These are phyloP conservation scores for Thalassarche chlororhynchos DNA, from an alignment of 2,113 vertebrate genomes.

Conservation along the genomic window DNA sequence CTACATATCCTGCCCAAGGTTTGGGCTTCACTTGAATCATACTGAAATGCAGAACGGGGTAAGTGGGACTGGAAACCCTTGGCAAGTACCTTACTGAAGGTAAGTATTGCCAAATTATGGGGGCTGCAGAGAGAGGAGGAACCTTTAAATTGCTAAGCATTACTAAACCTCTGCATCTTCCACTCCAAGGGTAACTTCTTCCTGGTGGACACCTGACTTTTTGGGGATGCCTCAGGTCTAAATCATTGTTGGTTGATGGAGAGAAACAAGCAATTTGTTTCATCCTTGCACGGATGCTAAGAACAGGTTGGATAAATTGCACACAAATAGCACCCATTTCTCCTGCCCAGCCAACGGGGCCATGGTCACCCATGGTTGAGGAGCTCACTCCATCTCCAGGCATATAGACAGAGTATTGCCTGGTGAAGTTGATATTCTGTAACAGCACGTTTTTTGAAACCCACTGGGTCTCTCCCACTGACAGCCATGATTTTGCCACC, in stretches of 20 bases:
- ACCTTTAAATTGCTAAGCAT: neutral
- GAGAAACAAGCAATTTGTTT: neutral
- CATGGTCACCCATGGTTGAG: fast-evolving
- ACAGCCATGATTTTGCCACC: neutral
- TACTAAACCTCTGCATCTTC: neutral
- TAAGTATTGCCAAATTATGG: neutral
- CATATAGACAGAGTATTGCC: fast-evolving
- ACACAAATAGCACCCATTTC: neutral
- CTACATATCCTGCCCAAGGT: neutral
- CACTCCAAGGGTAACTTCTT: neutral
- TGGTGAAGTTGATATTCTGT: neutral
- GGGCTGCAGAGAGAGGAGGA: neutral
- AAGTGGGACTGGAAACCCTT: neutral
- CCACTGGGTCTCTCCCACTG: fast-evolving
- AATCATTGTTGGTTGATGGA: neutral
- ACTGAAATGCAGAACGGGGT: neutral
- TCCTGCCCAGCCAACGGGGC: fast-evolving
- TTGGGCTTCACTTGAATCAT: neutral
- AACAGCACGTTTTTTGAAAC: neutral
- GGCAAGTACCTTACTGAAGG: neutral
- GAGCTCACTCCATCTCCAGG: neutral
- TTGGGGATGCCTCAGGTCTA: neutral
- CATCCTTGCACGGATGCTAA: neutral
- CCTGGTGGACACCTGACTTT: neutral
- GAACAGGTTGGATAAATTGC: neutral